phyloP scores from a whole-genome alignment of 1,140 invertebrate genomes.

The Oreohelix idahoensis region DNA sequence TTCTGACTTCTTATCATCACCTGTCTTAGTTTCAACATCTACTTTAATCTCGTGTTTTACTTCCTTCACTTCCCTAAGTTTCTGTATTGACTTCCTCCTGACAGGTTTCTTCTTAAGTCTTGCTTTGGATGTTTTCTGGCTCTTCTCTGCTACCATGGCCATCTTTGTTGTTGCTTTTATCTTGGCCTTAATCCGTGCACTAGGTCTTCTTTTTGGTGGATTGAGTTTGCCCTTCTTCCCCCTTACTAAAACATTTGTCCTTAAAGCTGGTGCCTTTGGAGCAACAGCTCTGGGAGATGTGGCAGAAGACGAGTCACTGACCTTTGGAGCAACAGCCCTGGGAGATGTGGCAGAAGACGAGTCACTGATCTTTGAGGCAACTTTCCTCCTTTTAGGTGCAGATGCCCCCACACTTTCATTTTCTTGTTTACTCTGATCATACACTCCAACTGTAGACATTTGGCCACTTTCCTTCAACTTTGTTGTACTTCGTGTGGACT shows the following conservation, averaged over 20 bases:
- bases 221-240: slow-evolving; percentile 2
- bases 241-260: slow-evolving; percentile 6
- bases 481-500: background rate
- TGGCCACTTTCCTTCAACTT: background rate
- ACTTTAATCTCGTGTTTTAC: slow-evolving; percentile 46
- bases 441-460: background rate
- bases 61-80: slow-evolving; percentile 39
- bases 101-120: slow-evolving; percentile 42
- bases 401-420: background rate
- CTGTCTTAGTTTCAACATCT: slow-evolving; percentile 45
- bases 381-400: slow-evolving; percentile 3
- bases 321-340: background rate
- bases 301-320: background rate
- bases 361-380: background rate
- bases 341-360: background rate
- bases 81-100: slow-evolving; percentile 39
- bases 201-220: slow-evolving; percentile 43
- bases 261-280: slow-evolving; percentile 3
- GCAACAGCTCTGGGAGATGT: background rate
- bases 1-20: slow-evolving; percentile 38
- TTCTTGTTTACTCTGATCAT: background rate
- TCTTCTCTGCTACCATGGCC: slow-evolving; percentile 46
- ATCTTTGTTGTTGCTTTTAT: slow-evolving; percentile 43
- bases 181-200: slow-evolving; percentile 48
- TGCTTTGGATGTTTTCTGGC: slow-evolving; percentile 39